Conservation (phyloP, 2,888 invertebrate genomes). For the Heterodera filipjevi region DNA sequence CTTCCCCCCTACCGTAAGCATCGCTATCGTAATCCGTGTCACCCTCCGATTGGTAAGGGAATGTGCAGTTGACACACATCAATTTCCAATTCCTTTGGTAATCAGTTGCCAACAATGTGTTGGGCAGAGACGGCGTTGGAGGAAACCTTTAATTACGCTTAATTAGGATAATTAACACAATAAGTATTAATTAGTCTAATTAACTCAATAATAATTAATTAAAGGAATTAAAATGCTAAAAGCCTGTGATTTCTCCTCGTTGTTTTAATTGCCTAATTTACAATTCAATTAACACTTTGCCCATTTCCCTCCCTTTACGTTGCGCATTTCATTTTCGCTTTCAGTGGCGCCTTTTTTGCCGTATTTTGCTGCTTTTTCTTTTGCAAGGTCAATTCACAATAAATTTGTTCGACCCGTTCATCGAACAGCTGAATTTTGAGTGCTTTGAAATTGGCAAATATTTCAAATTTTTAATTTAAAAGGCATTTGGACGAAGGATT, state of each 20-base stretch:
- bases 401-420: constrained; percentile 10
- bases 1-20: neutral
- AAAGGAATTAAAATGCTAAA: too few species aligned
- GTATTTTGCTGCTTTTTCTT: neutral
- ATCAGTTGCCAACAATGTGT: neutral
- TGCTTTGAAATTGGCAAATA: neutral
- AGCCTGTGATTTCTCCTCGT: neutral
- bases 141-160: constrained; percentile 2
- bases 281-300: too few species aligned
- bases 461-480: neutral
- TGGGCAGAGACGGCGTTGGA: neutral
- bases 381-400: neutral
- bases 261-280: neutral
- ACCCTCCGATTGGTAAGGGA: neutral
- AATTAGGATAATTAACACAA: too few species aligned
- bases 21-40: neutral
- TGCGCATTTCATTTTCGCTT: constrained; percentile 13
- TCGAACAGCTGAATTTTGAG: neutral
- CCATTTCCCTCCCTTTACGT: too few species aligned
- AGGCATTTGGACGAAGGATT: neutral
- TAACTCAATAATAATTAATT: too few species aligned
- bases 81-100: constrained; percentile 4
- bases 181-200: too few species aligned
- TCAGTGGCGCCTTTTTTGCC: neutral
- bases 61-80: constrained; percentile 15